These are phyloP conservation scores for Melipona bicolor DNA, from an alignment of 2,888 invertebrate genomes.

Conservation along the genomic window DNA sequence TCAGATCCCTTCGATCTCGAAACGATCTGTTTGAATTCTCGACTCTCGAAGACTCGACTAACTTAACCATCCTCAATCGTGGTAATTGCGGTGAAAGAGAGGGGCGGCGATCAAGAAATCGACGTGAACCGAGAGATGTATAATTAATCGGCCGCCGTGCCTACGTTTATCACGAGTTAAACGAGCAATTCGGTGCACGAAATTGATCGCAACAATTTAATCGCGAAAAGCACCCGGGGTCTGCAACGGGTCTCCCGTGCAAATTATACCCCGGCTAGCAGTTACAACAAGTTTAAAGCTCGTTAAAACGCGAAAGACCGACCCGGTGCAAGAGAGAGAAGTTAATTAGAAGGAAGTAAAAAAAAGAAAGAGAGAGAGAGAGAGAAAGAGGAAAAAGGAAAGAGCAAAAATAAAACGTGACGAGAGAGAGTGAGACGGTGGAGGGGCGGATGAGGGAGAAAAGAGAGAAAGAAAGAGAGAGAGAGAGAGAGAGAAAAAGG, in stretches of 20 bases:
- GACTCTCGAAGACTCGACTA: too few species aligned
- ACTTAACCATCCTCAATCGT: too few species aligned
- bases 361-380: neutral
- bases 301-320: conserved; percentile 59
- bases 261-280: conserved; percentile 52
- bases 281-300: conserved; percentile 61
- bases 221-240: conserved; percentile 33
- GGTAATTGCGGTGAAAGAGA: neutral
- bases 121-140: neutral
- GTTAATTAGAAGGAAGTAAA: conserved; percentile 54
- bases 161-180: conserved; percentile 12
- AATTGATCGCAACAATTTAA: conserved; percentile 61
- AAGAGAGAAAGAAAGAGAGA: neutral
- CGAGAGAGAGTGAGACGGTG: neutral
- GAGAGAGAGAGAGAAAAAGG: neutral
- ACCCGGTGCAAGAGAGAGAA: conserved; percentile 27
- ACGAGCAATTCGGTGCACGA: conserved; percentile 35
- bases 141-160: conserved; percentile 40
- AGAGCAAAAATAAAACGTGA: conserved; percentile 6
- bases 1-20: too few species aligned
- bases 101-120: neutral
- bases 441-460: neutral
- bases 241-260: conserved; percentile 25
- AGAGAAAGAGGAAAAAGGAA: neutral
- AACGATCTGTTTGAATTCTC: too few species aligned